A percentile compares a stretch with the other conserved stretches of the same genome.
Evolutionary conservation across 2,888 invertebrate species (phyloP).

Genomic region (Monochamus alternatus): DNA sequence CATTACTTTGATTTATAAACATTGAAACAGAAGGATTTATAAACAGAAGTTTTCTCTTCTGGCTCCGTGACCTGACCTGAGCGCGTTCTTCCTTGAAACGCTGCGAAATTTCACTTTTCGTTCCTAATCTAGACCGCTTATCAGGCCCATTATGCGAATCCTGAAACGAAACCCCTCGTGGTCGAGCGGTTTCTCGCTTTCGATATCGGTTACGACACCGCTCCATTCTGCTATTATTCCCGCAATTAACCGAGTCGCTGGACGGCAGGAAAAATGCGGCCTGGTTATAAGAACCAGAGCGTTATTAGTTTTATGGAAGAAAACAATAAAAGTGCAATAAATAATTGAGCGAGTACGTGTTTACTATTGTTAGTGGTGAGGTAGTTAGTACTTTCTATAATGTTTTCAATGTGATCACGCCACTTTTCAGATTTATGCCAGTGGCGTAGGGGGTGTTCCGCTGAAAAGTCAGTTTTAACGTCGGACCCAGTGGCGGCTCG

Average conservation of each 20-base stretch:
- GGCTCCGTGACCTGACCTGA: not conserved
- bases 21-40: too few relatives aligned
- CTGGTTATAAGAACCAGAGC: conserved; percentile 7
- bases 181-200: conserved; percentile 1
- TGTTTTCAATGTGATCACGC: not conserved
- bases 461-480: too few relatives aligned
- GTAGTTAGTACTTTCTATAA: conserved; percentile 25
- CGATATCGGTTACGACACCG: conserved; percentile 23
- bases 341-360: conserved; percentile 19
- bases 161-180: conserved; percentile 4
- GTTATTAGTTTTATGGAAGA: conserved; percentile 20
- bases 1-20: too few relatives aligned
- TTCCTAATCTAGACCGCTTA: conserved; percentile 1
- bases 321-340: conserved; percentile 9
- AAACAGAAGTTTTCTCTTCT: not conserved
- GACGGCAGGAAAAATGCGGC: conserved; percentile 19
- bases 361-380: conserved; percentile 5
- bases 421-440: not conserved
- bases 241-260: conserved; percentile 30
- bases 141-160: not conserved
- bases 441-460: not conserved
- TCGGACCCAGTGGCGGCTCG: too few relatives aligned
- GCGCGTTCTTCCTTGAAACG: not conserved
- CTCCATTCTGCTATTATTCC: conserved; percentile 1
- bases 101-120: not conserved